A percentile compares a stretch with the other conserved stretches of the same genome.
phyloP scores from a whole-genome alignment of 2,888 invertebrate genomes.

The Ichneumoninae sp. region DNA sequence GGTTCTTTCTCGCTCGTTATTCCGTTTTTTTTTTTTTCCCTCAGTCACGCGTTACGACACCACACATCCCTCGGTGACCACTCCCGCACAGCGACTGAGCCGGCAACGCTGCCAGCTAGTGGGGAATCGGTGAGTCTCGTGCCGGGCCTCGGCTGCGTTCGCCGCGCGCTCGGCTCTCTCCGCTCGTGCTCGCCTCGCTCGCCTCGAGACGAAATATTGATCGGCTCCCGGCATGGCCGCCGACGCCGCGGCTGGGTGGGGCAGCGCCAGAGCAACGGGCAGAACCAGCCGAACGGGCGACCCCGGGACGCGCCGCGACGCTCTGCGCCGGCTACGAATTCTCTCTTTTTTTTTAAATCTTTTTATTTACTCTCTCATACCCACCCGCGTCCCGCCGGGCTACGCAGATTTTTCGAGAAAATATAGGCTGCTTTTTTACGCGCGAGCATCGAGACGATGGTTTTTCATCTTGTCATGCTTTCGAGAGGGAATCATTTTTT shows the following conservation, averaged over 20 bases:
- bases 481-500: constrained; percentile 18
- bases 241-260: constrained; percentile 67
- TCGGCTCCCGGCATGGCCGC: constrained; percentile 78
- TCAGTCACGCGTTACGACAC: constrained; percentile 81
- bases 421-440: constrained; percentile 1
- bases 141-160: constrained; percentile 78
- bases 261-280: constrained; percentile 59
- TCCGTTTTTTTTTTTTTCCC: constrained; percentile 72
- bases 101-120: constrained; percentile 80
- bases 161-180: constrained; percentile 71
- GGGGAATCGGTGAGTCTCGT: constrained; percentile 78
- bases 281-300: constrained; percentile 61
- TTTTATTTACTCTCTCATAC: constrained; percentile 16
- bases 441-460: constrained; percentile 25
- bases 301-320: constrained; percentile 67
- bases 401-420: constrained; percentile 35
- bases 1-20: constrained; percentile 50
- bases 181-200: constrained; percentile 71
- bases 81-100: constrained; percentile 84
- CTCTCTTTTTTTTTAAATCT: constrained; percentile 39
- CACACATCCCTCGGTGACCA: constrained; percentile 83
- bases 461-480: neutral
- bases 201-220: constrained; percentile 84
- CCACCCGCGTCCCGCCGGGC: neutral
- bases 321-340: constrained; percentile 64